Conservation (phyloP, 2,113 vertebrate genomes). For the Crotophaga sulcirostris region DNA sequence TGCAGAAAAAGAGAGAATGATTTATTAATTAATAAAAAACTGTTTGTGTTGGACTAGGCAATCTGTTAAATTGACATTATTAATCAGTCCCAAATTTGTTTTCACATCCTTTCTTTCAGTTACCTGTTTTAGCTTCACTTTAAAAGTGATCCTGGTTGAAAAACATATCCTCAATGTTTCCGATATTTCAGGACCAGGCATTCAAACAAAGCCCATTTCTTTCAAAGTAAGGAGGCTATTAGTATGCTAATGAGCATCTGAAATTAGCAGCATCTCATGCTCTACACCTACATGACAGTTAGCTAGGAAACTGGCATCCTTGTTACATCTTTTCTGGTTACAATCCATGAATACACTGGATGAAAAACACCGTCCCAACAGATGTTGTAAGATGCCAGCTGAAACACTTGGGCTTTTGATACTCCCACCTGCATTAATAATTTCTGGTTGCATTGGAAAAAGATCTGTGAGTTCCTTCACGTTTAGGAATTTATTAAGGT, state of each 20-base stretch:
- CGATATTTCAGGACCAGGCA: neutral
- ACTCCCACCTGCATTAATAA: constrained; percentile 61
- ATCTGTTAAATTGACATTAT: neutral
- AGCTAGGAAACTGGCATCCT: constrained; percentile 46
- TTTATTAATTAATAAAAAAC: constrained; percentile 21
- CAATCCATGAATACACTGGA: neutral
- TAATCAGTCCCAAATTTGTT: neutral
- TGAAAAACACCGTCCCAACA: constrained; percentile 30
- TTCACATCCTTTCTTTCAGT: neutral
- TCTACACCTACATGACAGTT: constrained; percentile 53
- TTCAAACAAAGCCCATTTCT: constrained; percentile 22
- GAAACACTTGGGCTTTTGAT: constrained; percentile 55
- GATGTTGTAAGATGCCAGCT: constrained; percentile 43
- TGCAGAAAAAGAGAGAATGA: neutral
- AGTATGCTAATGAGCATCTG: constrained; percentile 51
- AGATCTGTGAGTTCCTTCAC: constrained; percentile 54
- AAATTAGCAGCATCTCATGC: constrained; percentile 54
- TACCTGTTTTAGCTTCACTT: constrained; percentile 5
- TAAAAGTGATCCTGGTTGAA: neutral
- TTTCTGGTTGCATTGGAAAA: constrained; percentile 43
- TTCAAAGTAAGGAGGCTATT: constrained; percentile 31
- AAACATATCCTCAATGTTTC: neutral
- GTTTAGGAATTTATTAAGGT: constrained; percentile 59
- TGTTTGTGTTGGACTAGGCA: neutral
- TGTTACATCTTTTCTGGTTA: constrained; percentile 25